A percentile compares a stretch with the other conserved stretches of the same genome.
phyloP scores from a whole-genome alignment of 2,888 invertebrate genomes.

The Lobophora halterata region DNA sequence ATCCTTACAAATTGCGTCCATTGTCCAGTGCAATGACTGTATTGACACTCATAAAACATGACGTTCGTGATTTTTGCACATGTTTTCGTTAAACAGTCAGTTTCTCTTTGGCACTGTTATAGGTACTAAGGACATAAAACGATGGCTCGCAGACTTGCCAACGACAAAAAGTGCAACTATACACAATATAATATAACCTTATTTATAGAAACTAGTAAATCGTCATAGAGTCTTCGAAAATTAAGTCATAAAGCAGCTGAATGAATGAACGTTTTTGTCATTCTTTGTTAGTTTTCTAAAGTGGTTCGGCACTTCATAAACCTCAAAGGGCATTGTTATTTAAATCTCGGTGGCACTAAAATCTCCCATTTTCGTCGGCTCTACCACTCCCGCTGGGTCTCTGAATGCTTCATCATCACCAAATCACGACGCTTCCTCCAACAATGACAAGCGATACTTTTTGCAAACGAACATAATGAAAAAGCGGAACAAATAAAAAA shows the following conservation, averaged over 20 bases:
- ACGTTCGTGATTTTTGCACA: too few species aligned
- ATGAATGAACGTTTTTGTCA: not conserved
- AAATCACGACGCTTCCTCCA: constrained; percentile 35
- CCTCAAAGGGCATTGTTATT: constrained; percentile 46
- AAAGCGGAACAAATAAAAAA: constrained; percentile 31
- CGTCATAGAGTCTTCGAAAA: too few species aligned
- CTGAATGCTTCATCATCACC: constrained; percentile 41
- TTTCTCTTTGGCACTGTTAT: too few species aligned
- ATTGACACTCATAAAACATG: constrained; percentile 18
- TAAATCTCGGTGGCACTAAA: constrained; percentile 36
- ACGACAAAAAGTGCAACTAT: too few species aligned
- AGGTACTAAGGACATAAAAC: too few species aligned
- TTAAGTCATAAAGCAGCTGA: too few species aligned
- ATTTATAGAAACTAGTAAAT: too few species aligned
- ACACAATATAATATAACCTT: too few species aligned
- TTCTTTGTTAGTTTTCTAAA: not conserved
- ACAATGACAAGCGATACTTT: constrained; percentile 16
- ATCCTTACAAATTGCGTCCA: constrained; percentile 12
- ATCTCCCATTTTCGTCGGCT: constrained; percentile 39
- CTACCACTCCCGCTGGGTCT: constrained; percentile 37
- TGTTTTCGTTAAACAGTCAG: too few species aligned
- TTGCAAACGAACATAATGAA: constrained; percentile 27
- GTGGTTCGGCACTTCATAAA: constrained; percentile 1
- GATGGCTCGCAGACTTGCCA: too few species aligned
- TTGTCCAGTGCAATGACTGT: too few species aligned